Evolutionary conservation across 2,797 vertebrate species (phyloP).

Genomic region (Alca torda): DNA sequence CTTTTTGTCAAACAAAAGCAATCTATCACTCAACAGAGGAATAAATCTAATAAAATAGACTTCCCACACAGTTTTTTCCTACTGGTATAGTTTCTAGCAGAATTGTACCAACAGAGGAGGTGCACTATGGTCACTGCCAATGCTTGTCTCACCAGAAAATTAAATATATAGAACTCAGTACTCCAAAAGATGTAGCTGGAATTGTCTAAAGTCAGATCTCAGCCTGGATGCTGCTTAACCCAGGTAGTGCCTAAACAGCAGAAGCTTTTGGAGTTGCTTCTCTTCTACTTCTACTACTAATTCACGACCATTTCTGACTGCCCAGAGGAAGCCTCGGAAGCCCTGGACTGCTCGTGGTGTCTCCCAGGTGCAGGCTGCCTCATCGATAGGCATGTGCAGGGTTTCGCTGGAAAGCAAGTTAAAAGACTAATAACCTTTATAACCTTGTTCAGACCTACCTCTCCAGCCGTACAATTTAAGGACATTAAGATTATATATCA

Average conservation of each 20-base stretch:
- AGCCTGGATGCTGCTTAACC: neutral
- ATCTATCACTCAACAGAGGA: neutral
- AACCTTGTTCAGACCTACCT: neutral
- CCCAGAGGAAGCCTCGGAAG: neutral
- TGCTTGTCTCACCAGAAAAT: neutral
- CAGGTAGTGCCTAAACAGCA: neutral
- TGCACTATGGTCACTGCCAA: neutral
- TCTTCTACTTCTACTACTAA: neutral
- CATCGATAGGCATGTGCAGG: fast-evolving
- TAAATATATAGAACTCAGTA: neutral
- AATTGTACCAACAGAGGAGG: neutral
- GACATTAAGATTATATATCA: neutral
- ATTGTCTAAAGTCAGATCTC: neutral
- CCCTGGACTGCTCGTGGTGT: fast-evolving
- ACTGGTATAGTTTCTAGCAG: neutral
- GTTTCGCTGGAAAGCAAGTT: neutral
- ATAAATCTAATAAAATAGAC: neutral
- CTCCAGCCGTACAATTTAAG: neutral
- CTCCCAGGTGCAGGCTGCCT: neutral
- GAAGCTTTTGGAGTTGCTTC: neutral
- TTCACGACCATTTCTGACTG: neutral
- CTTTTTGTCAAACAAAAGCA: neutral
- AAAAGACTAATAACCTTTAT: neutral
- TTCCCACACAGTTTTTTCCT: neutral
- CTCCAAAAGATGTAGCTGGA: neutral